Conservation (phyloP, 2,888 invertebrate species). For the Calameuta pallipes region DNA sequence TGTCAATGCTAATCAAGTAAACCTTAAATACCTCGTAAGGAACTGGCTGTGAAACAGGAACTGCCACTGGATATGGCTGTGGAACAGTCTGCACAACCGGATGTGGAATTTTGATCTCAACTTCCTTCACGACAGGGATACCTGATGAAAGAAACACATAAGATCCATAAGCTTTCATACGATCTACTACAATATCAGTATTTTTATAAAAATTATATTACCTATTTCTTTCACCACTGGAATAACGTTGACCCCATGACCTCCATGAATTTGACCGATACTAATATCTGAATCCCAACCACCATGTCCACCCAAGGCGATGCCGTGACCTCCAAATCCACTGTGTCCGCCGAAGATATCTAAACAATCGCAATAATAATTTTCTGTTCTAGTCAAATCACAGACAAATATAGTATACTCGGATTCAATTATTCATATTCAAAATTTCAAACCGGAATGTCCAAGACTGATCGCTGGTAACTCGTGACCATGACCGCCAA, state of each 20-base stretch:
- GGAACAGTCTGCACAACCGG: conserved; percentile 69
- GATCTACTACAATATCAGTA: neutral
- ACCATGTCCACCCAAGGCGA: conserved; percentile 3
- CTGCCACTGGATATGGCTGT: conserved; percentile 74
- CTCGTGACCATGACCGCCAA: conserved; percentile 27
- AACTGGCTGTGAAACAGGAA: conserved; percentile 74
- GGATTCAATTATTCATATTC: neutral
- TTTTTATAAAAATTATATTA: conserved; percentile 20
- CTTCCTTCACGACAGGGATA: conserved; percentile 72
- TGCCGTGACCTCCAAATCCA: conserved; percentile 12
- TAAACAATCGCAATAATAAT: neutral
- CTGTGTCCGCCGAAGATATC: conserved; percentile 10
- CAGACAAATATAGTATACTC: neutral
- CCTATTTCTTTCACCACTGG: conserved; percentile 75
- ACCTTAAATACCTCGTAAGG: conserved; percentile 42
- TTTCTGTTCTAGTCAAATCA: neutral
- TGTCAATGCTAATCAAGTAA: neutral
- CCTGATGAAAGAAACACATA: conserved; percentile 29
- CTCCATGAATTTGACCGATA: conserved; percentile 38
- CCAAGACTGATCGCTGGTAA: conserved; percentile 37
- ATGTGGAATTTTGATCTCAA: conserved; percentile 69
- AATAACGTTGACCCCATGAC: conserved; percentile 59
- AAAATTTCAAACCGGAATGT: conserved; percentile 30
- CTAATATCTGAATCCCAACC: conserved; percentile 21
- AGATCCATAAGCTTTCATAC: neutral